phyloP scores from a whole-genome alignment of 2,797 vertebrate genomes.

The Malacoraja senta region DNA sequence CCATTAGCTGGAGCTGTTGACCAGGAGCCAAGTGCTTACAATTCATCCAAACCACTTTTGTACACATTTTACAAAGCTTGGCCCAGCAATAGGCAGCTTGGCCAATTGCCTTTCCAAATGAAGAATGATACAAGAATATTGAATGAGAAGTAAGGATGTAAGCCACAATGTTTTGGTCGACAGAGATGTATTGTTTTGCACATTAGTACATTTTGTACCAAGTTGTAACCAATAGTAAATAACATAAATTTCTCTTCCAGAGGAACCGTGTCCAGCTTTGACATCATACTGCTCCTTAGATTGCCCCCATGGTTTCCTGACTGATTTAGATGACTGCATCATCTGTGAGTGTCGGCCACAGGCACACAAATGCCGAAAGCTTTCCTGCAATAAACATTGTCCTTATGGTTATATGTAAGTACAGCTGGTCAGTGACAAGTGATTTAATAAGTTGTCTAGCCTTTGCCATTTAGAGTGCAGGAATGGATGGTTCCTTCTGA shows the following conservation, averaged over 20 bases:
- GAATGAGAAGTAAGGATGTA: not conserved
- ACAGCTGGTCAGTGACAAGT: not conserved
- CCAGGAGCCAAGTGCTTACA: not conserved
- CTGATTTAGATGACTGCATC: constrained; percentile 63
- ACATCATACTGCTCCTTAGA: constrained; percentile 59
- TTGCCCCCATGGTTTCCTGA: constrained; percentile 63
- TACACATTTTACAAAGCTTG: not conserved
- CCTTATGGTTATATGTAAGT: constrained; percentile 71
- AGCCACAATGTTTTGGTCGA: not conserved
- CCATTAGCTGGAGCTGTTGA: not conserved
- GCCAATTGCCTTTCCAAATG: not conserved
- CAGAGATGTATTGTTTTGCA: not conserved
- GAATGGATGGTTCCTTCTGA: not conserved
- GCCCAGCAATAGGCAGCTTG: not conserved
- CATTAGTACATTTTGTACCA: not conserved
- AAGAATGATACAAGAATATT: not conserved
- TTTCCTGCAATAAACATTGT: constrained; percentile 70
- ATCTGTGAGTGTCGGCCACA: constrained; percentile 62
- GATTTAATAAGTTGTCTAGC: not conserved
- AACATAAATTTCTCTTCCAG: constrained; percentile 53
- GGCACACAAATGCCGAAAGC: constrained; percentile 56
- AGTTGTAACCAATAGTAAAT: not conserved
- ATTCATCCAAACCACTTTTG: not conserved
- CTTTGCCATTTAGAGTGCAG: not conserved
- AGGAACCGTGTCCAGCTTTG: constrained; percentile 65